A percentile compares a stretch with the other conserved stretches of the same genome.
Evolutionary conservation across 2,113 vertebrate species (phyloP).

Genomic region (Neogobius melanostomus): DNA sequence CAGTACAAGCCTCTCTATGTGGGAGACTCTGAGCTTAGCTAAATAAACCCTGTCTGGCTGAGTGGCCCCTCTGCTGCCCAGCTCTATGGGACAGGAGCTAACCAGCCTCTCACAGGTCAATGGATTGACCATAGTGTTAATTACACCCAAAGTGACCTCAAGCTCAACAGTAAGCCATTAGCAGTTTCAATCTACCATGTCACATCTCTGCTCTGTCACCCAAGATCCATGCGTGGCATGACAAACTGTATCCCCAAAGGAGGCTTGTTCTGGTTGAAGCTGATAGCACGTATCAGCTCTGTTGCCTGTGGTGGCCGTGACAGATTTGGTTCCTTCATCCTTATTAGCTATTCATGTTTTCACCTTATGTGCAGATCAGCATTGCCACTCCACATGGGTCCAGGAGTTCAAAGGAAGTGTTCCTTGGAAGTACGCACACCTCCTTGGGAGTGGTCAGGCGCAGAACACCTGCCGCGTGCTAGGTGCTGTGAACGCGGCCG

Average conservation of each 20-base stretch:
- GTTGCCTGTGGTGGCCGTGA: constrained; percentile 53
- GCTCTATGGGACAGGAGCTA: constrained; percentile 37
- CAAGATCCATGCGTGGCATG: constrained; percentile 26
- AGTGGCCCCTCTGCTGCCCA: constrained; percentile 58
- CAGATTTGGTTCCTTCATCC: constrained; percentile 44
- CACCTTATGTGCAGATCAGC: constrained; percentile 71
- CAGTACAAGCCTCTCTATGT: constrained; percentile 45
- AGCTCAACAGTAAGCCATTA: constrained; percentile 41
- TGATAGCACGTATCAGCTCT: constrained; percentile 64
- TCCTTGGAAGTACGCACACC: constrained; percentile 66
- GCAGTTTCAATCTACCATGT: constrained; percentile 33
- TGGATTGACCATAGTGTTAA: constrained; percentile 37
- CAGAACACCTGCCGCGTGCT: constrained; percentile 60
- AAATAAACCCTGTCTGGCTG: constrained; percentile 71
- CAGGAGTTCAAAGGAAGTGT: constrained; percentile 63
- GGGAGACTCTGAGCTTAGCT: constrained; percentile 65
- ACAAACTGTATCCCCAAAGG: constrained; percentile 46
- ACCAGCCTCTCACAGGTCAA: constrained; percentile 62
- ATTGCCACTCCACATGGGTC: constrained; percentile 64
- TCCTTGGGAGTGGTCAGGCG: constrained; percentile 63
- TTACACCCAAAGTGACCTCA: constrained; percentile 49
- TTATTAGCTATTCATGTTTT: constrained; percentile 75
- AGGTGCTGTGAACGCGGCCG: constrained; percentile 66
- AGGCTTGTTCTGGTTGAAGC: constrained; percentile 59
- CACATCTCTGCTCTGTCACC: constrained; percentile 42